Evolutionary conservation across 2,113 vertebrate genomes (phyloP).

Genomic region (Colaptes auratus): DNA sequence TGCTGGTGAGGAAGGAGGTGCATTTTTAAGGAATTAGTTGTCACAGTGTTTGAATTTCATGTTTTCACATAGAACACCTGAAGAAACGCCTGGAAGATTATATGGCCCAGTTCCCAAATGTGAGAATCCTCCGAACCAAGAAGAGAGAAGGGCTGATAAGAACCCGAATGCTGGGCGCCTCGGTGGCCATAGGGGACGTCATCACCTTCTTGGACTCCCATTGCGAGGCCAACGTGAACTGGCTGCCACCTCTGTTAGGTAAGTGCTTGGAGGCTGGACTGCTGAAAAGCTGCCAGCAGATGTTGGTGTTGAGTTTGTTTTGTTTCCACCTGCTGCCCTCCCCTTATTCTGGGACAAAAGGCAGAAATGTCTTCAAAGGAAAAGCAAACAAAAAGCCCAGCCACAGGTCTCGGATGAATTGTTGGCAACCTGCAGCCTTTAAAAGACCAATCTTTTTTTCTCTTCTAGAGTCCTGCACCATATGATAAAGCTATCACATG

Average conservation of each 20-base stretch:
- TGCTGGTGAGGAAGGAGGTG: neutral
- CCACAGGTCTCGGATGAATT: neutral
- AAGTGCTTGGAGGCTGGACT: neutral
- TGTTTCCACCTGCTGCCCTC: neutral
- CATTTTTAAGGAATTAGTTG: fast-evolving
- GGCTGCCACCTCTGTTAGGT: constrained; percentile 95
- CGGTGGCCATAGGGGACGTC: constrained; percentile 86
- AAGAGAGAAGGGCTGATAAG: constrained; percentile 94
- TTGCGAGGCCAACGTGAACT: constrained; percentile 96
- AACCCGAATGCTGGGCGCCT: constrained; percentile 92
- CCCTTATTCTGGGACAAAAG: neutral
- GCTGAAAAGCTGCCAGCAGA: neutral
- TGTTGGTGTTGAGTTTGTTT: neutral
- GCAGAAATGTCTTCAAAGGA: neutral
- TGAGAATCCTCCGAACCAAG: constrained; percentile 91
- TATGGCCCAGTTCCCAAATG: constrained; percentile 88
- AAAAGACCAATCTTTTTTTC: neutral
- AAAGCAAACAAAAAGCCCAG: neutral
- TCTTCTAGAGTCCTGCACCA: neutral
- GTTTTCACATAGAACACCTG: constrained; percentile 81
- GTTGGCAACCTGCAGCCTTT: neutral
- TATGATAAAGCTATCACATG: neutral
- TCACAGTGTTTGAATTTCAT: neutral
- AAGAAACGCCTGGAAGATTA: constrained; percentile 92
- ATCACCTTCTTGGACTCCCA: constrained; percentile 98